Evolutionary conservation across 2,113 vertebrate genomes (phyloP).

Genomic region (Macquaria ambigua): DNA sequence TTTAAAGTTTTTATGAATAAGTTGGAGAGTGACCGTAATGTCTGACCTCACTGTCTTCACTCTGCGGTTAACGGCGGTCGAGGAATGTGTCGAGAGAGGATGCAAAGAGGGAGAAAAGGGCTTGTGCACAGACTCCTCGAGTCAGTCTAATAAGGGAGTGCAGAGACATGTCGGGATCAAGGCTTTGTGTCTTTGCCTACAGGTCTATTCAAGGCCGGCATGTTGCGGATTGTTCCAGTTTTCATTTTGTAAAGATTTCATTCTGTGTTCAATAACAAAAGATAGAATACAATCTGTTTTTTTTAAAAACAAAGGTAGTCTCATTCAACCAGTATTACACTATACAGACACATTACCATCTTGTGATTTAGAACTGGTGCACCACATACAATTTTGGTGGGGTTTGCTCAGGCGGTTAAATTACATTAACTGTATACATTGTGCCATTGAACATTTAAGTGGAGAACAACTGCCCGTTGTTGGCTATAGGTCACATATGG

Average conservation of each 20-base stretch:
- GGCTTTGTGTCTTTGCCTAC: constrained; percentile 58
- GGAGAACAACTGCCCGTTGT: constrained; percentile 70
- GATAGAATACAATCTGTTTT: constrained; percentile 70
- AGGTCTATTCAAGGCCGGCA: constrained; percentile 60
- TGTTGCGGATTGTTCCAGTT: constrained; percentile 54
- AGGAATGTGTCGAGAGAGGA: constrained; percentile 66
- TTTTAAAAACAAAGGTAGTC: constrained; percentile 56
- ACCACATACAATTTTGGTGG: constrained; percentile 75
- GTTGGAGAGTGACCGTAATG: constrained; percentile 32
- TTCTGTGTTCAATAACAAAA: constrained; percentile 73
- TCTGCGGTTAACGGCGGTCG: constrained; percentile 31
- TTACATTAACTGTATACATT: constrained; percentile 81
- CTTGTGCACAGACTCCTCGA: constrained; percentile 75
- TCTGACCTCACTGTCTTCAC: constrained; percentile 53
- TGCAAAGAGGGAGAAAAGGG: constrained; percentile 57
- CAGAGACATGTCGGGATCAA: constrained; percentile 40
- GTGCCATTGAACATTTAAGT: constrained; percentile 83
- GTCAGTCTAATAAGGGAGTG: constrained; percentile 53
- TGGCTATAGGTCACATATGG: constrained; percentile 81
- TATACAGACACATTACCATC: constrained; percentile 75
- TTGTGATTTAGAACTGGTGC: constrained; percentile 75
- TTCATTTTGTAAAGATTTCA: constrained; percentile 56
- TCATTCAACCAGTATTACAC: constrained; percentile 73
- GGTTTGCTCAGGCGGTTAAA: constrained; percentile 72
- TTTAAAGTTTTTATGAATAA: constrained; percentile 1